Evolutionary conservation across 2,113 vertebrate genomes (phyloP).

Genomic region (Cavia aperea): DNA sequence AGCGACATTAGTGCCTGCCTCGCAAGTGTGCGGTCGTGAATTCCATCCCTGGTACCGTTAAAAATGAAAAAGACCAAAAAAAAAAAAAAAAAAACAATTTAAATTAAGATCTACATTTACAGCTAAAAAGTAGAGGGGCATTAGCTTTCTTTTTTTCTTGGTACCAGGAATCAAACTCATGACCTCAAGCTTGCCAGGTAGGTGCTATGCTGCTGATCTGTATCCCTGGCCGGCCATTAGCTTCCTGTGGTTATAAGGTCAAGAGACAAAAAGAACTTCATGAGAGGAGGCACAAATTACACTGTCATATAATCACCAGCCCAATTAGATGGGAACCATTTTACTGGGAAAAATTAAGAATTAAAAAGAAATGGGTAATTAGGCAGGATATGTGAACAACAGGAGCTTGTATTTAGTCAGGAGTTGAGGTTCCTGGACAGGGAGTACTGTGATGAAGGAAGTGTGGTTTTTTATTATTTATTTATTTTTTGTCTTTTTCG

Average conservation of each 20-base stretch:
- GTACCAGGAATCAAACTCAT: no score
- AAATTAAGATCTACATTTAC: not conserved
- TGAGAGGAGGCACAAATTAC: not conserved
- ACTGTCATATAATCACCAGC: not conserved
- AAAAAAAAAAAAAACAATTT: not conserved
- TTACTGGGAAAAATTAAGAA: not conserved
- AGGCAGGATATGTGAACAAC: not conserved
- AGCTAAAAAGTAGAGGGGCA: not conserved
- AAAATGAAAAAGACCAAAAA: no score
- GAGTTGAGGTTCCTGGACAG: not conserved
- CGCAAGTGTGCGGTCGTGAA: no score
- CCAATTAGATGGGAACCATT: not conserved
- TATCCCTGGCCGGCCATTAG: not conserved
- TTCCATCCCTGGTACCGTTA: no score
- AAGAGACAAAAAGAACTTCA: not conserved
- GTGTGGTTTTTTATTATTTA: not conserved
- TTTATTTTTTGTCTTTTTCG: no score
- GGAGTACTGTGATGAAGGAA: not conserved
- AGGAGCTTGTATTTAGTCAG: not conserved
- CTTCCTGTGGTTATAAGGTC: not conserved
- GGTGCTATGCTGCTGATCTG: no score
- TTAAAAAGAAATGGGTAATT: not conserved
- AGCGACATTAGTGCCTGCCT: no score
- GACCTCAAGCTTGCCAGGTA: no score
- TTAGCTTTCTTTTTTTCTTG: no score